phyloP scores from a whole-genome alignment of 37 sponge, comb jelly and placozoan species.

The Oscarella lobularis region DNA sequence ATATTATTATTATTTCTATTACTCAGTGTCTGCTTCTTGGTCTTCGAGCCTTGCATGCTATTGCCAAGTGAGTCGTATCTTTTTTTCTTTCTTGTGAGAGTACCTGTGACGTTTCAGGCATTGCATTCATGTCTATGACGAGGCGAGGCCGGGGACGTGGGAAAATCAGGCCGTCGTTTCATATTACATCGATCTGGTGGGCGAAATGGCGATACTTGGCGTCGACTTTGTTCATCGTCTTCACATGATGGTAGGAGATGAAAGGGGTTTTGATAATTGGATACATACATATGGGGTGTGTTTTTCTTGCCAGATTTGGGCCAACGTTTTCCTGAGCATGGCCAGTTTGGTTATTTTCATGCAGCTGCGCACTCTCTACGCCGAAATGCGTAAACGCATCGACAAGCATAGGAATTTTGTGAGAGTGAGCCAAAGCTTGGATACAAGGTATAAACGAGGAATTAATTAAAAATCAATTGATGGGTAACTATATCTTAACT shows the following conservation, averaged over 20 bases:
- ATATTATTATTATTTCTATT: background rate
- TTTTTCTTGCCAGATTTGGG: constrained; percentile 50
- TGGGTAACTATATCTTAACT: no score
- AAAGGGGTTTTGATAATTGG: no score
- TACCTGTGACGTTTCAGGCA: constrained; percentile 25
- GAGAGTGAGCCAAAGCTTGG: constrained; percentile 60
- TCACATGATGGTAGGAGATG: constrained; percentile 90
- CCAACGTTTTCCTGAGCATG: constrained; percentile 85
- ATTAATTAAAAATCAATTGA: no score
- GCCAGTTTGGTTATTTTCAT: constrained; percentile 81
- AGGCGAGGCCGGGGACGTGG: constrained; percentile 74
- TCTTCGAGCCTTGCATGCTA: constrained; percentile 29
- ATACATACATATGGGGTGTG: background rate
- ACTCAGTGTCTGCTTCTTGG: constrained; percentile 38
- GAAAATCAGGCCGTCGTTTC: constrained; percentile 65
- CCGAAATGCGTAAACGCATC: constrained; percentile 63
- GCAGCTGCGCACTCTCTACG: constrained; percentile 80
- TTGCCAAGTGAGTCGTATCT: constrained; percentile 23
- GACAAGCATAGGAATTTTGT: constrained; percentile 66
- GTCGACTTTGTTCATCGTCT: constrained; percentile 84
- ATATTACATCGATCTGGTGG: constrained; percentile 70
- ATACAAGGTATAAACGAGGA: constrained; percentile 39
- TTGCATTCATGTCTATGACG: constrained; percentile 81
- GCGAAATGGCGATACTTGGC: constrained; percentile 54
- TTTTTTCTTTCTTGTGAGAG: background rate